Conservation (phyloP, 2,797 vertebrate species). For the Thunnus albacares region DNA sequence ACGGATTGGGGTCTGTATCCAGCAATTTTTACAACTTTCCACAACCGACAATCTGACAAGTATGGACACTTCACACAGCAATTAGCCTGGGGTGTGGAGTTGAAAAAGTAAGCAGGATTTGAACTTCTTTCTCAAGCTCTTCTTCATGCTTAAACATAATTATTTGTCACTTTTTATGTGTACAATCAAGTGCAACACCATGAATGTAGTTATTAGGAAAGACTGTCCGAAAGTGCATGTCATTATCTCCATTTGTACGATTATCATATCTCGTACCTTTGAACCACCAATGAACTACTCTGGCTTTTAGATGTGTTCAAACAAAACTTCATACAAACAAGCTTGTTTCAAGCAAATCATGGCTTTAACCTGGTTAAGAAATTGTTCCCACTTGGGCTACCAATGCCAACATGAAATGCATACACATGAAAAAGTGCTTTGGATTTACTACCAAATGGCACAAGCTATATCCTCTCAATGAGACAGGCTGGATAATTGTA, state of each 20-base stretch:
- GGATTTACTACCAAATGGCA: neutral
- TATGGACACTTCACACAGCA: neutral
- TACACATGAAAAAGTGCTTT: neutral
- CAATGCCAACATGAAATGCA: too few relatives aligned
- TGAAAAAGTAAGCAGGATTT: neutral
- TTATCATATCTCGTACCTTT: neutral
- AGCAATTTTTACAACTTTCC: neutral
- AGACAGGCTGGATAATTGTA: neutral
- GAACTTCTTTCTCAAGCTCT: neutral
- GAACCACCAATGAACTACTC: neutral
- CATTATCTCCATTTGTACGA: neutral
- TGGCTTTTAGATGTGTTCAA: neutral
- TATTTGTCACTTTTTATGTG: neutral
- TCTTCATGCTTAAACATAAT: neutral
- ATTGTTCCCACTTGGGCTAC: neutral
- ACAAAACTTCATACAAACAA: neutral
- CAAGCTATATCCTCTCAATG: neutral
- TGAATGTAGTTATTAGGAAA: neutral
- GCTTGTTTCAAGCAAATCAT: neutral
- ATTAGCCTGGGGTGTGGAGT: neutral
- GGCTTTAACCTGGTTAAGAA: neutral
- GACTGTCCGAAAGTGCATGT: neutral
- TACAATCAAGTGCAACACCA: neutral
- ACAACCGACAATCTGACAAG: neutral
- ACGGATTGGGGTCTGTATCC: neutral